phyloP scores from a whole-genome alignment of 2,888 invertebrate genomes.

The Abrostola tripartita region DNA sequence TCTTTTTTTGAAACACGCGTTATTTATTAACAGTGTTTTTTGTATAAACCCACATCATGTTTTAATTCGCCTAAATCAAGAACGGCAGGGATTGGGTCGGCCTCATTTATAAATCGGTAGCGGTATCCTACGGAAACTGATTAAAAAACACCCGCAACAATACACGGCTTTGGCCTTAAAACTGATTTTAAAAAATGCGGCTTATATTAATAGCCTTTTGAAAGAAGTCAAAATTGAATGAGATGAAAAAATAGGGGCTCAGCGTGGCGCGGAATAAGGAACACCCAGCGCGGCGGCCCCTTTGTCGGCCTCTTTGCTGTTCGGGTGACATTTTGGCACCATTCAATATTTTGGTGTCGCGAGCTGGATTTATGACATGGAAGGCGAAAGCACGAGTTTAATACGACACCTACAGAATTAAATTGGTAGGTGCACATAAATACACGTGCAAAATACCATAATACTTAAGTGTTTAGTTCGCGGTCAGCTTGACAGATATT shows the following conservation, averaged over 20 bases:
- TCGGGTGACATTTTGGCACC: constrained; percentile 88
- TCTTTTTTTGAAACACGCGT: constrained; percentile 80
- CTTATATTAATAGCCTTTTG: constrained; percentile 88
- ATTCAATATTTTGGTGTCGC: constrained; percentile 87
- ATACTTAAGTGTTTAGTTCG: constrained; percentile 4
- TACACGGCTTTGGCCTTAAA: constrained; percentile 82
- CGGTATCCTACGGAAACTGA: constrained; percentile 88
- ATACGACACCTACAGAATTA: constrained; percentile 55
- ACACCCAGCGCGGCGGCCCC: constrained; percentile 85
- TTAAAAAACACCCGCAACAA: constrained; percentile 85
- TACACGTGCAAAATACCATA: constrained; percentile 39
- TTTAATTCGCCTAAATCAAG: constrained; percentile 85
- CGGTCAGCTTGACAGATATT: neutral
- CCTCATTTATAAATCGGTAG: constrained; percentile 87
- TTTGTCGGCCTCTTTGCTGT: constrained; percentile 85
- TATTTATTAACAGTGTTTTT: constrained; percentile 83
- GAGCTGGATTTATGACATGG: constrained; percentile 85
- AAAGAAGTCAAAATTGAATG: constrained; percentile 89
- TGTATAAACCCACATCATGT: constrained; percentile 83
- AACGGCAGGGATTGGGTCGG: constrained; percentile 72
- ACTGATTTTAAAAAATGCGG: constrained; percentile 86
- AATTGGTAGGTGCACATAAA: constrained; percentile 48
- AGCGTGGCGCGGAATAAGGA: constrained; percentile 80
- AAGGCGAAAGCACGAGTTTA: constrained; percentile 77
- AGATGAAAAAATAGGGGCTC: constrained; percentile 87